Evolutionary conservation across 23 tunicate genomes (phyloP), one percentile per base, ranked within the genome.

Genomic region (Clavelina lepadiformis): DNA sequence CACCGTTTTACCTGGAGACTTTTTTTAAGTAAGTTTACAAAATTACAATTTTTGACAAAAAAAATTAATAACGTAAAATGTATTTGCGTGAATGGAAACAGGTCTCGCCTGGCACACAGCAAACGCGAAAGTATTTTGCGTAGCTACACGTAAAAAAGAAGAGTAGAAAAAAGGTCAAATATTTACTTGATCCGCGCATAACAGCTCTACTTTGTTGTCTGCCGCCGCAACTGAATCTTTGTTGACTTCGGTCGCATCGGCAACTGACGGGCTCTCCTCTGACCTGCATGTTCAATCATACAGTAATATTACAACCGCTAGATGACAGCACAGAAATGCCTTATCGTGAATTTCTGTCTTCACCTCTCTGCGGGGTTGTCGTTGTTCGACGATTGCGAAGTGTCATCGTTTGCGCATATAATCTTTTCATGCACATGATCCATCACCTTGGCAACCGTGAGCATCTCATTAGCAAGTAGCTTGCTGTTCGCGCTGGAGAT

Each of bases 401-500:
- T 64, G 41, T 75, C 88, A 15, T 69, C 73, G 6, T 51, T 65
- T 1, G 65, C 24, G 41, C 73, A 67, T 29, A 81, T 28, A 15
- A 94, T 92, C 60, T 81, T 94, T 45, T 86, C 95, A 70, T 75
- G 74, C 21, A 86, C 99, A 52, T 94, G 96, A n/a, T 94, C 95
- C 85, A 82, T 76, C 29, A 94, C 99, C 47, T 94, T 94, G 15
- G 81, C 67, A n/a, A 94, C 76, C 25, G 82, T 56, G 6, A 94
- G 67, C 81, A 94, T 61, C 72, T 94, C 99, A 46, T 83, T 74
- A 3, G 99, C 99, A 5, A 84, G 67, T 54, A 94, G 57, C 26
- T 70, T 75, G 31, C 64, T 73, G 70, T 79, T 72, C 21, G 61
- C 50, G 45, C 79, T 82, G 32, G 29, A 52, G n/a, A n/a, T n/a